Base-by-base conservation (phyloP, 2,888 invertebrate genomes). In the Stegophylla sp. region DNA sequence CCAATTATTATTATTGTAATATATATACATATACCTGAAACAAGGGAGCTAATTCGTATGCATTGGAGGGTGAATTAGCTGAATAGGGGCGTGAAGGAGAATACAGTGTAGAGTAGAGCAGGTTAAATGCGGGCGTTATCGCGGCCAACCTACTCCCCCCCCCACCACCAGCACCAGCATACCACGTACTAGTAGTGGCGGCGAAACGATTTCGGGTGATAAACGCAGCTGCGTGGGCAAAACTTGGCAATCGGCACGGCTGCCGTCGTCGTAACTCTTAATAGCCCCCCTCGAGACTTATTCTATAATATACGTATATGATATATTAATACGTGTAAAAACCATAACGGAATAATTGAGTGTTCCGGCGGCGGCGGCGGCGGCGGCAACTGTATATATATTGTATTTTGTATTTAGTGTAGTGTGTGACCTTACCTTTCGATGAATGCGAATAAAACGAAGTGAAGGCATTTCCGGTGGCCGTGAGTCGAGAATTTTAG, bases 161-260 rank as follows among this genome's bases (percentile, higher is more conserved):
- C 13, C 23, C 2, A 15, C 26, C n/a, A n/a, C n/a, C n/a, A n/a
- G n/a, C n/a, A n/a, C n/a, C n/a, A n/a, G n/a, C n/a, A n/a, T n/a
- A n/a, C n/a, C n/a, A n/a, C n/a, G 4, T 26, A 4, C 13, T 51
- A 12, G 26, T 20, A 26, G 43, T 43, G 43, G 59, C 23, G 3
- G 43, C n/a, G n/a, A 15, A 17, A 59, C 72, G 59, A 43, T 72
- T 43, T 17, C 12, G 43, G 10, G 45, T 23, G 26, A 45, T 26
- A 43, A 26, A 43, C 43, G 43, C 7, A 13, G 23, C 12, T 23
- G 41, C 15, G 34, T 9, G 20, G 23, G 26, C 12, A n/a, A 76
- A 76, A 66, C 26, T 76, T 56, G 76, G 76, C 66, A 66, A 76
- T 17, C 12, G 23, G 51, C 75, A 41, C 26, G 5, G 0, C 34